Percentiles rank a stretch among this genome's conserved stretches.
Conservation (phyloP, 2,888 invertebrate species). For the Stenodera caucasica region DNA sequence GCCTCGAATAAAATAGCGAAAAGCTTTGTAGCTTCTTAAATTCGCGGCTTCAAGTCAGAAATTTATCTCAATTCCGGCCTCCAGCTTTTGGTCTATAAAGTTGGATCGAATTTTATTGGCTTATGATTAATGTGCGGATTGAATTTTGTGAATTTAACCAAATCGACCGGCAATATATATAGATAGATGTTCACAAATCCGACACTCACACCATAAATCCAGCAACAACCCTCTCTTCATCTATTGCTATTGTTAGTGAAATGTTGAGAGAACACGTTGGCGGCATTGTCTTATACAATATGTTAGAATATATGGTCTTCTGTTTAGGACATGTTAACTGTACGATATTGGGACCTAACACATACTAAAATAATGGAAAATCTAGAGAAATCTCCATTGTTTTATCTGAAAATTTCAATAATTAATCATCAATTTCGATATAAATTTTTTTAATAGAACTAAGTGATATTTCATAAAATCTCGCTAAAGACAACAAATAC, state of each 20-base stretch:
- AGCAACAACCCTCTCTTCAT: constrained; percentile 29
- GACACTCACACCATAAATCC: constrained; percentile 31
- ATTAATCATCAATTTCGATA: background rate
- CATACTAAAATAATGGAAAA: background rate
- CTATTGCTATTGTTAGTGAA: constrained; percentile 40
- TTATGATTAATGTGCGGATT: too few species aligned
- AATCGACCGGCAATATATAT: too few species aligned
- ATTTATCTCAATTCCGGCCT: too few species aligned
- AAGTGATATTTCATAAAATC: background rate
- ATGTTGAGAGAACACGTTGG: constrained; percentile 34
- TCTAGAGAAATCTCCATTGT: background rate
- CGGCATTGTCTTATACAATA: constrained; percentile 45
- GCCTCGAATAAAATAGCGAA: too few species aligned
- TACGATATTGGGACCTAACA: constrained; percentile 33
- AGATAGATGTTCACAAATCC: background rate
- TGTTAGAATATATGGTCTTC: constrained; percentile 46
- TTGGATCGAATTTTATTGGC: too few species aligned
- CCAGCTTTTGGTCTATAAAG: too few species aligned
- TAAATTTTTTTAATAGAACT: too few species aligned
- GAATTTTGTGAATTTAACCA: too few species aligned
- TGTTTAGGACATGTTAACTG: constrained; percentile 49
- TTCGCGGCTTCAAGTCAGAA: too few species aligned
- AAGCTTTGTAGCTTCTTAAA: too few species aligned
- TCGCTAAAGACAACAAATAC: constrained; percentile 31
- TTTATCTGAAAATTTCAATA: background rate